phyloP scores from a whole-genome alignment of 2,113 vertebrate species.

The Clinocottus analis region DNA sequence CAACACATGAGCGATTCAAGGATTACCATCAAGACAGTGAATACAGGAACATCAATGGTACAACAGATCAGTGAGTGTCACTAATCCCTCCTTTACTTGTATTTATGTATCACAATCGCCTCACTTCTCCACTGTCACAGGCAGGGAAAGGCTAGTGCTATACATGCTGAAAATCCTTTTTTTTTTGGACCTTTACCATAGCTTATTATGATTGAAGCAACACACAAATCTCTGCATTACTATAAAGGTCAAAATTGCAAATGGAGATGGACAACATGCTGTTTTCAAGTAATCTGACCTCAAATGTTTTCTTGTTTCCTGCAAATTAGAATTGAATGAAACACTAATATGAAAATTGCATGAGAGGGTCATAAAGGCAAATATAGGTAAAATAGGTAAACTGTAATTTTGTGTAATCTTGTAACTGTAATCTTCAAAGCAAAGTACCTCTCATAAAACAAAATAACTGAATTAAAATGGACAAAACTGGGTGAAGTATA shows the following conservation, averaged over 20 bases:
- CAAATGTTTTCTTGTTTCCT: background rate
- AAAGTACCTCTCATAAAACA: background rate
- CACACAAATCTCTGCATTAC: background rate
- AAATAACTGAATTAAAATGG: background rate
- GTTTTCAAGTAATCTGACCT: background rate
- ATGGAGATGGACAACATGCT: background rate
- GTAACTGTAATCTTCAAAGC: background rate
- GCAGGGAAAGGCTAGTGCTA: background rate
- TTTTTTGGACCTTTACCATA: background rate
- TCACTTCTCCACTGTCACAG: background rate
- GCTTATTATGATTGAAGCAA: background rate
- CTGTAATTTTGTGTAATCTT: background rate
- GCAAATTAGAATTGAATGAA: background rate
- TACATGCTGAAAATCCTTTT: conserved; percentile 1
- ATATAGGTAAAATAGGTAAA: background rate
- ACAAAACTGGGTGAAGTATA: background rate
- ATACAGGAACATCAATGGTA: conserved; percentile 16
- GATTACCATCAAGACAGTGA: conserved; percentile 27
- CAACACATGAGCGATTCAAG: conserved; percentile 23
- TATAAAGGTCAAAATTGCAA: background rate
- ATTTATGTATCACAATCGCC: background rate
- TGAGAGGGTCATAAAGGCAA: background rate
- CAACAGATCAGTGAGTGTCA: background rate
- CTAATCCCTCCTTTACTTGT: conserved; percentile 1
- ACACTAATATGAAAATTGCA: background rate